Conservation (phyloP, 2,113 vertebrate species). For the Psophia crepitans region DNA sequence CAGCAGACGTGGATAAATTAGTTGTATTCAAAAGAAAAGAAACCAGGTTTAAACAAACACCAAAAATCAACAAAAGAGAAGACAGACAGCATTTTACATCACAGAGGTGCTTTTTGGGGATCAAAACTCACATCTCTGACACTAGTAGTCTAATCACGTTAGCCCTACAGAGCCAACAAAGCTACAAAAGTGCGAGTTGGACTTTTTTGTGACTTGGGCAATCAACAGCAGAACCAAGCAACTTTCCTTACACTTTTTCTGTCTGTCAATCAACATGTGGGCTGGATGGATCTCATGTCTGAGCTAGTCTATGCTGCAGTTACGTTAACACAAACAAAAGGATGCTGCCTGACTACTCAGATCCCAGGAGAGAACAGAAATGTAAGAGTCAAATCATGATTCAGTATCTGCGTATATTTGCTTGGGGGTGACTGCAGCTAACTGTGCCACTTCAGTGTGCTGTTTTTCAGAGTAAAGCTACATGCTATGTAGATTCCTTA, state of each 20-base stretch:
- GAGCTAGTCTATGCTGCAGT: not conserved
- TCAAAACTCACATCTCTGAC: not conserved
- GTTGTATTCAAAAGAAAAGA: not conserved
- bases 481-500: not conserved
- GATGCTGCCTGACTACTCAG: not conserved
- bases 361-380: not conserved
- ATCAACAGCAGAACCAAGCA: not conserved
- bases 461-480: not conserved
- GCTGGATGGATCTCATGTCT: not conserved
- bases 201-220: not conserved
- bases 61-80: not conserved
- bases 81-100: not conserved
- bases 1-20: not conserved
- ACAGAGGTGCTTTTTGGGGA: not conserved
- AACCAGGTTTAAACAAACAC: not conserved
- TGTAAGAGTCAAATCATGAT: not conserved
- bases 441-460: not conserved
- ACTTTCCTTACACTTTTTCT: not conserved
- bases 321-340: not conserved
- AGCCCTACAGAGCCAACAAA: not conserved
- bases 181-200: not conserved
- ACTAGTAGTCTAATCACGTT: not conserved
- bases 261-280: not conserved
- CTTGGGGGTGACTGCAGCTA: not conserved
- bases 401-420: not conserved